phyloP scores from a whole-genome alignment of 2,888 invertebrate species.

The Xylophagus ater region DNA sequence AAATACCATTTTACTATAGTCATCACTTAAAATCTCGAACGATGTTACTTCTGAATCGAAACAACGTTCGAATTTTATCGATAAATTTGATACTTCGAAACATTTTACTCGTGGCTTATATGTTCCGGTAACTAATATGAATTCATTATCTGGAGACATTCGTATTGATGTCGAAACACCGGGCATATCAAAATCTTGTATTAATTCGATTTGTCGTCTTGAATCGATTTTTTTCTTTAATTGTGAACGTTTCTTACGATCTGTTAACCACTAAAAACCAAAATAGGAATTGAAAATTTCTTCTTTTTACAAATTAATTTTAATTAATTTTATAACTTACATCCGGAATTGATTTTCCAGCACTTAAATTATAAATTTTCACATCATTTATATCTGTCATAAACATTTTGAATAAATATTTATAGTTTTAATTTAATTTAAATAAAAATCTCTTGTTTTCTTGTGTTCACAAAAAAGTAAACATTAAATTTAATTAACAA shows the following conservation, averaged over 20 bases:
- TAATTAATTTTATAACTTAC: constrained; percentile 45
- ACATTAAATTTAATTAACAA: too few relatives aligned
- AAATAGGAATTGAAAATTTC: not conserved
- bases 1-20: constrained; percentile 83
- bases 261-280: constrained; percentile 68
- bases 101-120: constrained; percentile 96
- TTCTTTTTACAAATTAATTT: not conserved
- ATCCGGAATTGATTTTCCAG: constrained; percentile 93
- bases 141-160: constrained; percentile 84
- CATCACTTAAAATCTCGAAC: constrained; percentile 85
- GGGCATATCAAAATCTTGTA: constrained; percentile 99
- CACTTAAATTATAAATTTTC: constrained; percentile 95
- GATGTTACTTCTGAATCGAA: constrained; percentile 94
- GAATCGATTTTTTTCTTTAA: constrained; percentile 84
- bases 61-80: constrained; percentile 95
- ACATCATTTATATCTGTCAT: constrained; percentile 89
- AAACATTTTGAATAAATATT: constrained; percentile 59
- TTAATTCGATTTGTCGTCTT: constrained; percentile 81
- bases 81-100: constrained; percentile 90
- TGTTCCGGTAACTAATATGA: constrained; percentile 82
- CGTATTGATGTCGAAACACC: constrained; percentile 75
- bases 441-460: too few relatives aligned
- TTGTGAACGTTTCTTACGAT: constrained; percentile 66
- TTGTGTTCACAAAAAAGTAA: too few relatives aligned
- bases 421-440: too few relatives aligned